phyloP scores from a whole-genome alignment of 2,113 vertebrate genomes.

The Pedionomus torquatus region DNA sequence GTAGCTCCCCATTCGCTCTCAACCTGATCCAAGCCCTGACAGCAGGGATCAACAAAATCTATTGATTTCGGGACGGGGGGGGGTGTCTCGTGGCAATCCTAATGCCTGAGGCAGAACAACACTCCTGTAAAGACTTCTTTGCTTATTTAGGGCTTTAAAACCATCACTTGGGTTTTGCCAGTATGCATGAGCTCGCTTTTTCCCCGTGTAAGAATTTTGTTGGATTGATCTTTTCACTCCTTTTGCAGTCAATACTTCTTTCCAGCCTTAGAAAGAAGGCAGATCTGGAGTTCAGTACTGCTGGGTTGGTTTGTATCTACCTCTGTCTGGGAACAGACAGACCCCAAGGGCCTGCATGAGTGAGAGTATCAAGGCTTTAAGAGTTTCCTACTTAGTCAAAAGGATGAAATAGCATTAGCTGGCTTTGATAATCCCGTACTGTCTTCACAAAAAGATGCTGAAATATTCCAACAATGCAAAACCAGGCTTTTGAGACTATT shows the following conservation, averaged over 20 bases:
- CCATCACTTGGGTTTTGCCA: not conserved
- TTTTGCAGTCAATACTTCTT: not conserved
- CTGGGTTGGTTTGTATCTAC: not conserved
- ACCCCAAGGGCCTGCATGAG: not conserved
- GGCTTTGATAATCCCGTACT: not conserved
- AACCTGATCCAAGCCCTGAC: not conserved
- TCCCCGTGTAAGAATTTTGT: not conserved
- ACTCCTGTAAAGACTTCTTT: not conserved
- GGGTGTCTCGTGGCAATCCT: not conserved
- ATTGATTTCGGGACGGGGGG: not conserved
- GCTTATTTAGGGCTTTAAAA: not conserved
- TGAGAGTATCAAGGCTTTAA: not conserved
- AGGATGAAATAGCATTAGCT: not conserved
- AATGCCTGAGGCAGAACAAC: not conserved
- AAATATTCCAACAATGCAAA: not conserved
- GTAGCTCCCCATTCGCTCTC: not conserved
- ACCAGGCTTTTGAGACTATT: not conserved
- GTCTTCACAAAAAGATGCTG: not conserved
- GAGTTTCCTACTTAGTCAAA: not conserved
- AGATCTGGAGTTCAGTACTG: not conserved
- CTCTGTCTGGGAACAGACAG: not conserved
- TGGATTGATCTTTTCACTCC: not conserved
- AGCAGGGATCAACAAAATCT: not conserved
- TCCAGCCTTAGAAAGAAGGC: not conserved
- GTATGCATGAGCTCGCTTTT: not conserved